Base-by-base conservation (phyloP, 2,888 invertebrate genomes). In the Tenodera sinensis region DNA sequence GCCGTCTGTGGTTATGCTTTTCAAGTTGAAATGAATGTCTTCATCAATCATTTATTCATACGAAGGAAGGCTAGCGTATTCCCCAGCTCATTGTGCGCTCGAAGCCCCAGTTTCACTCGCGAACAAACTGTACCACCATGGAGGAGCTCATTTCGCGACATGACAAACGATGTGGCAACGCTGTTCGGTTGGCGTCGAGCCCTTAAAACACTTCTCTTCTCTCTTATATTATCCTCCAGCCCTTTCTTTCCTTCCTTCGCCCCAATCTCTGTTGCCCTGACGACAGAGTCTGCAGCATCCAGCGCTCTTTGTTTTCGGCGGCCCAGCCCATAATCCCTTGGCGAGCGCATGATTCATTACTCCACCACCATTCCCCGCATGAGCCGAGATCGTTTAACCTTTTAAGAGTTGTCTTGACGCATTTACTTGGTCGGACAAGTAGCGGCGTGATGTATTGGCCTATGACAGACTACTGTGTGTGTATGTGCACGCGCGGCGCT, bases 101-200 rank as follows among this genome's bases (percentile, higher is more conserved):
- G 54, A 47, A 71, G 83, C 83, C 25, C 34, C 87, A 30, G n/a
- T 83, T 87, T 87, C 27, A 25, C 42, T 34, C 83, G 9, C n/a
- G 47, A 87, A 82, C 34, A 71, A 83, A 83, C 82, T 87, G 42
- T 87, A 87, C 87, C 27, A 81, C 34, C 30, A 87, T 34, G 81
- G 81, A 89, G 34, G 34, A 83, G 85, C 85, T 89, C 85, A 89
- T 89, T 89, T 89, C 85, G 83, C 89, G 85, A 89, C 89, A 89
- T 89, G 89, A 89, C 89, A 89, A 89, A 89, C 89, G 89, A 89
- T 89, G 89, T 89, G 89, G 89, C 89, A 89, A 89, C 89, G 89
- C 85, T 89, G 85, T 89, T 89, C 85, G 89, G 89, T 89, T 89
- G 85, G 85, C 89, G 88, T 85, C 87, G 88, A 85, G 87, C 87